Evolutionary conservation across 2,888 invertebrate species (phyloP), one percentile per base, ranked within the genome.

Genomic region (Lissocephala sabroskyi): DNA sequence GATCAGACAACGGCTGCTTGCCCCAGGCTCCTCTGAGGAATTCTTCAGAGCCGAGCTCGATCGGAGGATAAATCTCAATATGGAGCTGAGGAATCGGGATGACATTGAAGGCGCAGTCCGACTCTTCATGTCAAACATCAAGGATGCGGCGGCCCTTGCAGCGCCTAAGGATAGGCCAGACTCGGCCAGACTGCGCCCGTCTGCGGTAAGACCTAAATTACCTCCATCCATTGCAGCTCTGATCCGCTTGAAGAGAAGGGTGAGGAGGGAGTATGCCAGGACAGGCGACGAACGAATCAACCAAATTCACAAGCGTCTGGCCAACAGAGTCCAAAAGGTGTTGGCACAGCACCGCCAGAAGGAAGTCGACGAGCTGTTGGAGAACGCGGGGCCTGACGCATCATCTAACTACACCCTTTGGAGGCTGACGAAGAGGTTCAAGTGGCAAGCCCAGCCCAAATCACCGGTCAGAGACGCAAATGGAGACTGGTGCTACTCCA

Each of bases 61-160:
- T 2, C 39, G 16, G 6, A 39, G 26, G 13, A 44, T 48, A 0
- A 42, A 49, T 30, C 29, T 48, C 0, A 32, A 44, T 13, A 41
- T 16, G 2, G 36, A 41, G 13, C 40, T 41, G 13, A 39, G 33
- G 7, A 16, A 37, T 11, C 26, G 46, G 10, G 42, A 45, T 0
- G 45, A 45, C 10, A 45, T 50, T 16, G 49, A 50, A 10, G 30
- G 45, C n/a, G 29, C 23, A 23, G 7, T 23, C 7, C 7, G 4
- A 5, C 3, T 23, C 4, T 23, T 23, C 23, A 23, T 23, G 23
- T 5, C 3, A 3, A 3, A 23, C 7, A 7, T 23, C 7, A 3
- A 23, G 7, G 4, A 23, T 5, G 23, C 23, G 3, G 23, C 23
- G 7, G 23, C 23, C 23, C 4, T 23, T 7, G 3, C 23, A 5